phyloP scores from a whole-genome alignment of 2,888 invertebrate species.

The Xestia ashworthii region DNA sequence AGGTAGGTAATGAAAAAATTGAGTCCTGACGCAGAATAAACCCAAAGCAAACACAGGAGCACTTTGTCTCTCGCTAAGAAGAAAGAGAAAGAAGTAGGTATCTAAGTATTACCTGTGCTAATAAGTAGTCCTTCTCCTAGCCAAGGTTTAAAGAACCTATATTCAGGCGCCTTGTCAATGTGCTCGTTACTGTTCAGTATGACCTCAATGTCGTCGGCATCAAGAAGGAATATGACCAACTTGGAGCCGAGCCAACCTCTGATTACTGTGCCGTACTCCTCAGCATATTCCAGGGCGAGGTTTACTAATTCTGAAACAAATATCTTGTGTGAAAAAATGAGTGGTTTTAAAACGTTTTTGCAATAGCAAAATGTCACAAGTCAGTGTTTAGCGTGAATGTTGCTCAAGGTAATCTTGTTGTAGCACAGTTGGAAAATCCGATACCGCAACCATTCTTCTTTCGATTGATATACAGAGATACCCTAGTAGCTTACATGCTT shows the following conservation, averaged over 20 bases:
- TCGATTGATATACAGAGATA: not conserved
- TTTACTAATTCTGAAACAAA: constrained; percentile 46
- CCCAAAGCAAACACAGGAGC: not conserved
- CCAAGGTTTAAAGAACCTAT: constrained; percentile 95
- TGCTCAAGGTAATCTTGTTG: not conserved
- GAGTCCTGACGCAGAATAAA: not conserved
- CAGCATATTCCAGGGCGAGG: constrained; percentile 13
- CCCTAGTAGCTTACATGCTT: no score
- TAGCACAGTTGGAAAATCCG: not conserved
- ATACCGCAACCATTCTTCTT: no score
- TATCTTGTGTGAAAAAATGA: not conserved
- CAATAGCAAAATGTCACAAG: not conserved
- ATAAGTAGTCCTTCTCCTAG: constrained; percentile 94
- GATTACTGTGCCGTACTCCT: constrained; percentile 54
- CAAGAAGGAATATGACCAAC: constrained; percentile 91
- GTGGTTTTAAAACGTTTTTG: not conserved
- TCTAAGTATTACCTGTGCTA: constrained; percentile 78
- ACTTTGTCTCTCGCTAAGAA: not conserved
- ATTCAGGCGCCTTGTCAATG: constrained; percentile 94
- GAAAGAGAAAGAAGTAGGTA: not conserved
- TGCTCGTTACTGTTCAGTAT: constrained; percentile 94
- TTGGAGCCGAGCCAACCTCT: constrained; percentile 90
- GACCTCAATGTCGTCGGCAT: constrained; percentile 93
- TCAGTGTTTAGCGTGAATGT: not conserved
- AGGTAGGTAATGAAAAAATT: no score